Evolutionary conservation across 2,888 invertebrate species (phyloP).

Genomic region (Pycnomerus fuliginosus): DNA sequence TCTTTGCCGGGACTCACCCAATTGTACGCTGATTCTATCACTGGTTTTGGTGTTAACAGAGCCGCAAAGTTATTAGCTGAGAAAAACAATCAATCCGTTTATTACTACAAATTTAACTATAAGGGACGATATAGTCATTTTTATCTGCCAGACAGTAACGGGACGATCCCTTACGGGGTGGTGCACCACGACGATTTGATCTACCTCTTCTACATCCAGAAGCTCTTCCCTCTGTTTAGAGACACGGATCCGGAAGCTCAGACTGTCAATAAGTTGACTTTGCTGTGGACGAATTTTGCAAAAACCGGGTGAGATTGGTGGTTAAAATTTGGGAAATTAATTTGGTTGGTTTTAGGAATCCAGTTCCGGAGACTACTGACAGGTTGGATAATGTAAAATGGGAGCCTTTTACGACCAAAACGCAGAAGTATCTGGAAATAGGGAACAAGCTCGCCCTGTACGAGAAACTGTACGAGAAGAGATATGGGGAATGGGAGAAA

Average conservation of each 20-base stretch:
- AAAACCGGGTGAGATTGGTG: constrained; percentile 45
- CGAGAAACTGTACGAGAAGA: constrained; percentile 44
- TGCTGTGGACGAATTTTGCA: constrained; percentile 54
- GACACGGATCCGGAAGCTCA: constrained; percentile 48
- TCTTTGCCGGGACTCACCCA: constrained; percentile 52
- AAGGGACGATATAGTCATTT: constrained; percentile 62
- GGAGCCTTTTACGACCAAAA: constrained; percentile 44
- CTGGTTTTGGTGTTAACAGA: constrained; percentile 62
- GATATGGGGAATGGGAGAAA: constrained; percentile 50
- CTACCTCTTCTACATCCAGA: constrained; percentile 52
- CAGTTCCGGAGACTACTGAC: constrained; percentile 40
- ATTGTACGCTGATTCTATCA: constrained; percentile 61
- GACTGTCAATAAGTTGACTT: constrained; percentile 51
- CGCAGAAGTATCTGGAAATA: constrained; percentile 51
- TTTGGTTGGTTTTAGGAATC: constrained; percentile 52
- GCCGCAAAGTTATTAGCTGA: constrained; percentile 61
- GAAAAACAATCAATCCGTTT: constrained; percentile 58
- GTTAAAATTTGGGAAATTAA: neutral
- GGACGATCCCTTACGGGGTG: constrained; percentile 43
- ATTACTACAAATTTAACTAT: constrained; percentile 63
- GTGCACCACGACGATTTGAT: constrained; percentile 58
- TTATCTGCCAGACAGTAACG: constrained; percentile 56
- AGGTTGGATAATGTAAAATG: constrained; percentile 45
- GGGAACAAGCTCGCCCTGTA: constrained; percentile 44
- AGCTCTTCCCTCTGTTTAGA: constrained; percentile 46